Percentiles rank a stretch among this genome's conserved stretches.
Conservation (phyloP, 2,888 invertebrate species). For the Lamellibrachia satsuma region DNA sequence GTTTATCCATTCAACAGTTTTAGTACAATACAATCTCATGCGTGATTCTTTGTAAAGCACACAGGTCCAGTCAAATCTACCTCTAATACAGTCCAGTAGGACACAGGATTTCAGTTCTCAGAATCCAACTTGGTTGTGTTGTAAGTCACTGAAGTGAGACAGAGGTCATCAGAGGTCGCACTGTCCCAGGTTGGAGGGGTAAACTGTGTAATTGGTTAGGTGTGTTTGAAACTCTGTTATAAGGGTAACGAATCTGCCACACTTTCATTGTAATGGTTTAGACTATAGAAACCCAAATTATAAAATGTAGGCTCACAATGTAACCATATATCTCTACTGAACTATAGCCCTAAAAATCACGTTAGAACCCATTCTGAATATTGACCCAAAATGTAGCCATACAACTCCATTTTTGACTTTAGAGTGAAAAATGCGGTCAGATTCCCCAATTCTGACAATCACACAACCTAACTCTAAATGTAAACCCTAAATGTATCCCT, state of each 20-base stretch:
- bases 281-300: background rate
- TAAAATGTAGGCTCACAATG: background rate
- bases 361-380: background rate
- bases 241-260: background rate
- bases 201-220: background rate
- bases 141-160: background rate
- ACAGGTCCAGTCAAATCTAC: background rate
- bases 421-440: background rate
- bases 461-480: background rate
- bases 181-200: background rate
- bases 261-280: background rate
- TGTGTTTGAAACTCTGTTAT: background rate
- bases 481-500: background rate
- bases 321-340: background rate
- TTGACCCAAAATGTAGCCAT: background rate
- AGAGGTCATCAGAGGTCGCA: background rate
- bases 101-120: background rate
- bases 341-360: background rate
- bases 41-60: background rate
- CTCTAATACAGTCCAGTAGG: background rate
- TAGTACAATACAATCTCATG: background rate
- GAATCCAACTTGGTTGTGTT: background rate
- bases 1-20: background rate
- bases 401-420: background rate
- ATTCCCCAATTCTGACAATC: background rate